phyloP scores from a whole-genome alignment of 2,797 vertebrate genomes.

The Ciconia nigra region DNA sequence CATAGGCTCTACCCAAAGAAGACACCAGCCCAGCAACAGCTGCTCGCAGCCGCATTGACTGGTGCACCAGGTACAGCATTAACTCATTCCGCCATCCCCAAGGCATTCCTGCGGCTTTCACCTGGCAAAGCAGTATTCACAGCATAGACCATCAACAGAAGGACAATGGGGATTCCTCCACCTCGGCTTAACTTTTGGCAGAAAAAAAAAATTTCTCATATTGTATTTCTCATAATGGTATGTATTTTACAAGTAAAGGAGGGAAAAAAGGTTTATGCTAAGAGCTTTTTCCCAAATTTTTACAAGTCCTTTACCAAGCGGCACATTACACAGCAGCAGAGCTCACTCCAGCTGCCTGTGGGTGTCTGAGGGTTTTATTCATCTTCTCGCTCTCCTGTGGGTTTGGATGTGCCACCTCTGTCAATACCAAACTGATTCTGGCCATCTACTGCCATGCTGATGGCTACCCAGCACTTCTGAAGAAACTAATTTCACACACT shows the following conservation, averaged over 20 bases:
- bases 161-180: not conserved
- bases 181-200: not conserved
- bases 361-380: not conserved
- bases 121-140: not conserved
- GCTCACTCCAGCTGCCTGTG: rapidly evolving
- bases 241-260: not conserved
- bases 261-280: not conserved
- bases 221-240: not conserved
- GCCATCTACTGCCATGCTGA: not conserved
- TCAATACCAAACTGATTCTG: not conserved
- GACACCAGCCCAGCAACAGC: not conserved
- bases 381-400: rapidly evolving
- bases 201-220: not conserved
- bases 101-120: rapidly evolving
- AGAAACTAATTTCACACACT: not conserved
- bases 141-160: not conserved
- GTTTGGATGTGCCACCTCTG: not conserved
- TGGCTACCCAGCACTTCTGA: not conserved
- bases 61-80: rapidly evolving
- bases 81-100: not conserved
- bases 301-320: not conserved
- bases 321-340: not conserved
- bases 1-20: rapidly evolving
- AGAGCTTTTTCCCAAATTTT: not conserved
- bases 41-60: rapidly evolving